Evolutionary conservation across 2,113 vertebrate species (phyloP).

Genomic region (Passerina amoena): DNA sequence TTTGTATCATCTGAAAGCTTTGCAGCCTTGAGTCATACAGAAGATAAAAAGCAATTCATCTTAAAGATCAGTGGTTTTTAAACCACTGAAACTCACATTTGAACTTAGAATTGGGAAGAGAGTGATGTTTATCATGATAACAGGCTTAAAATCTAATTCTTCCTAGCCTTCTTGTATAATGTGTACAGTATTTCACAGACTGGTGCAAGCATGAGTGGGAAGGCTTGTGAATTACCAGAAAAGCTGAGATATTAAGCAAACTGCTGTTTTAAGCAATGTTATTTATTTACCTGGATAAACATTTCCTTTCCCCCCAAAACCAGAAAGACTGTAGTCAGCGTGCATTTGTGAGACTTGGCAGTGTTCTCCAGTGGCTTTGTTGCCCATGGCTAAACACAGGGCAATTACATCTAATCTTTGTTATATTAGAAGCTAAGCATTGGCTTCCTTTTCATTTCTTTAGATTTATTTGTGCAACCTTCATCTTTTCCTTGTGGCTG

Average conservation of each 20-base stretch:
- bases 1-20: constrained; percentile 17
- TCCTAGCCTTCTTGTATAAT: not conserved
- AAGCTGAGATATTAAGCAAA: not conserved
- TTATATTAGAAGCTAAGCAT: not conserved
- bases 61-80: not conserved
- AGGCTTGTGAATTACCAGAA: constrained; percentile 5
- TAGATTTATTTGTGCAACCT: not conserved
- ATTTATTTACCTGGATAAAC: not conserved
- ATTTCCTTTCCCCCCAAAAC: not conserved
- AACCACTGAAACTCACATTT: not conserved
- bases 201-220: not conserved
- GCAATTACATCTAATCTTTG: not conserved
- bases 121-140: not conserved
- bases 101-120: not conserved
- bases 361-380: not conserved
- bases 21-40: not conserved
- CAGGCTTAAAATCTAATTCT: not conserved
- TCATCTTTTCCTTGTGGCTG: not conserved
- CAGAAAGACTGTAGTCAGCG: not conserved
- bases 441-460: not conserved
- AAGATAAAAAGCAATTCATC: constrained; percentile 2
- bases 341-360: not conserved
- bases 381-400: not conserved
- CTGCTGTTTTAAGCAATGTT: not conserved
- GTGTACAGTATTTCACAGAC: not conserved